Evolutionary conservation across 1,140 invertebrate genomes (phyloP), one percentile per base, ranked within the genome.

Genomic region (Zelostemma sp.): DNA sequence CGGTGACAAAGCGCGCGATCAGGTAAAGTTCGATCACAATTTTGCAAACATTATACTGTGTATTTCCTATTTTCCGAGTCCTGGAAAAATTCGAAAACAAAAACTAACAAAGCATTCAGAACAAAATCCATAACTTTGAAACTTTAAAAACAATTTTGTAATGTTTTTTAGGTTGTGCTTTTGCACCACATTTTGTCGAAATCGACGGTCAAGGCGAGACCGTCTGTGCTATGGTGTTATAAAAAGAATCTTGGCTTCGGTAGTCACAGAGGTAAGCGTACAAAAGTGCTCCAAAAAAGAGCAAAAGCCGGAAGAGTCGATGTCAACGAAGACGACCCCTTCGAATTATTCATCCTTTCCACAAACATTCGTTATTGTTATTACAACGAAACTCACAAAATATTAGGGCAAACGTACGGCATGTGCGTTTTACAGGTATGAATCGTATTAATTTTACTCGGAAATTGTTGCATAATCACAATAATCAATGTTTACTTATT

Each of bases 291-390:
- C 1, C 89, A 95, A 72, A 93, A 93, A 74, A 98, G 97, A 86
- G 92, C 97, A 11, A 92, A 93, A 80, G 89, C 91, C 48, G 97
- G 97, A 1, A 96, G 95, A 80, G 79, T 97, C 16, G 93, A 95
- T 77, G 89, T 98, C 0, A 94, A 98, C 74, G 96, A 99, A 82
- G 96, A 99, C 75, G 96, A 99, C 84, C 91, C 97, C 0, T 99
- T 99, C 89, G 97, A 99, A 86, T 86, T 97, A 14, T 99, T 99
- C 84, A 88, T 99, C 50, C 92, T 97, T 0, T 95, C 97, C 1
- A 99, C 98, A 1, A 94, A 96, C 66, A 99, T 99, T 75, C 90
- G 97, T 57, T 99, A 98, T 73, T 94, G 97, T 83, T 99, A 99
- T 85, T 99, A 99, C 83, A 91, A 92, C 1, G 97, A 99, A 84